Evolutionary conservation across 2,888 invertebrate species (phyloP).

Genomic region (Erebia aethiops): DNA sequence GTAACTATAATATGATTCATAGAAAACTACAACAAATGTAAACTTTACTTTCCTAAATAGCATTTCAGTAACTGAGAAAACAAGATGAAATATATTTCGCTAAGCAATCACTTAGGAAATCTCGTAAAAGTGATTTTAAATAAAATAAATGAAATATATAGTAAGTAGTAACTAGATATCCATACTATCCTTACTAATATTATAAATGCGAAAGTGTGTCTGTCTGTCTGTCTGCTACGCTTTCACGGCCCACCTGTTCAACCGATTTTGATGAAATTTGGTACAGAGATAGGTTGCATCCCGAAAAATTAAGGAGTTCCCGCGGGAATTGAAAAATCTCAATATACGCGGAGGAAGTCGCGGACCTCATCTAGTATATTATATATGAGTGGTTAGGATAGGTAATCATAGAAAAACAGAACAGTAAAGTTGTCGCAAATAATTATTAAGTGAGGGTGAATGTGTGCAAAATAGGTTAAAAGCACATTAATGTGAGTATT

Average conservation of each 20-base stretch:
- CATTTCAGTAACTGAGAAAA: background rate
- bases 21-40: background rate
- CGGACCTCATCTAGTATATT: no score
- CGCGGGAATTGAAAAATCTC: no score
- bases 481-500: slow-evolving; percentile 28
- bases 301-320: no score
- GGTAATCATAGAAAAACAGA: background rate
- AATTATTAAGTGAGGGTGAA: slow-evolving; percentile 14
- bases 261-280: no score
- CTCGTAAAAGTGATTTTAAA: background rate
- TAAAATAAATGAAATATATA: background rate
- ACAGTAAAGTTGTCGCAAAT: slow-evolving; percentile 3
- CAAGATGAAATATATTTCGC: background rate
- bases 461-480: slow-evolving; percentile 36
- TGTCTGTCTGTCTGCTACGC: no score
- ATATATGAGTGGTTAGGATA: background rate
- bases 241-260: no score
- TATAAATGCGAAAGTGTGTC: no score
- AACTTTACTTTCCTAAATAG: background rate
- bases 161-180: background rate
- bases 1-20: slow-evolving; percentile 33
- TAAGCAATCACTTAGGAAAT: background rate
- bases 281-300: no score
- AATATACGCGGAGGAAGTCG: no score
- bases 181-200: no score